Evolutionary conservation across 2,888 invertebrate species (phyloP), one percentile per base, ranked within the genome.

Genomic region (Pilophorus perplexus): DNA sequence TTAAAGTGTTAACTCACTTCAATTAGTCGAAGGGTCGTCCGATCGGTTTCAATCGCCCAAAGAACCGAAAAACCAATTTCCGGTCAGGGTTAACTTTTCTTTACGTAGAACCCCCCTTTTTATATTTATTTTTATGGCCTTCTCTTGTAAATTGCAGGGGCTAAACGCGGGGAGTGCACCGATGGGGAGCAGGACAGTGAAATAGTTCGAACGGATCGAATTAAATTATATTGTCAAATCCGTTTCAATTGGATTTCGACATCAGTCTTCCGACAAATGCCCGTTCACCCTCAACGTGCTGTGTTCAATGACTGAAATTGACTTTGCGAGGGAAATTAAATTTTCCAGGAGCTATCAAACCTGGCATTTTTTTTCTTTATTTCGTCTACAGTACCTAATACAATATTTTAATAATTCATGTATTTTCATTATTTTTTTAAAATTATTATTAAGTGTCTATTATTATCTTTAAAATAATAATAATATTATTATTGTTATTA

Each of bases 201-300:
- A 52, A 52, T 52, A 52, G 27, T 52, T 52, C 52, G 3, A 55
- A 37, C 55, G 55, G 33, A 25, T 55, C 37, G 38, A 55, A 55
- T 55, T 55, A 55, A 55, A 55, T 55, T 55, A 55, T 55, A 55
- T 55, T 55, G 38, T 37, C 55, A 55, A 38, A 55, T 55, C 38
- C 55, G 33, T 52, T 52, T 18, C 27, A 52, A 28, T 52, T 28
- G 22, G 28, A 23, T n/a, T n/a, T n/a, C n/a, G n/a, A n/a, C n/a
- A n/a, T n/a, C n/a, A n/a, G n/a, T n/a, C n/a, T n/a, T n/a, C n/a
- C n/a, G n/a, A n/a, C n/a, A n/a, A n/a, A n/a, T n/a, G n/a, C n/a
- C n/a, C n/a, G n/a, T n/a, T n/a, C n/a, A n/a, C n/a, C n/a, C n/a
- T n/a, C n/a, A n/a, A n/a, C n/a, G n/a, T n/a, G n/a, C n/a, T n/a